Conservation (phyloP, 1,140 invertebrate species). For the Drosophila sturtevanti region DNA sequence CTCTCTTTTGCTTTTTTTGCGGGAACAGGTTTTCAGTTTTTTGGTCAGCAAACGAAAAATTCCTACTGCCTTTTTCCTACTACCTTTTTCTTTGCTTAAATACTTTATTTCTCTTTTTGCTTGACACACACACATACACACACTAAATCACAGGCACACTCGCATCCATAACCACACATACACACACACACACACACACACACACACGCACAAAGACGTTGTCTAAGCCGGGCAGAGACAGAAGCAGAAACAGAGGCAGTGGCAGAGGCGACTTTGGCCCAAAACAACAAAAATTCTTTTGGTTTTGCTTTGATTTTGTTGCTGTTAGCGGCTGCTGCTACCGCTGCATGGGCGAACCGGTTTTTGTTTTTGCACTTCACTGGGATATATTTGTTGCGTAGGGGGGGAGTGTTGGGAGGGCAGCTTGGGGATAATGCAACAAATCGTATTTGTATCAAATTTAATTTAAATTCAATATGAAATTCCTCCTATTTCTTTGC, state of each 20-base stretch:
- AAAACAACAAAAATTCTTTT: constrained; percentile 76
- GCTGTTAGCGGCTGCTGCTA: constrained; percentile 37
- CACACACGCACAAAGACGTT: constrained; percentile 23
- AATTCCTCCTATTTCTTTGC: not conserved
- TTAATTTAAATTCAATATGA: constrained; percentile 2
- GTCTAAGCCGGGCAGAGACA: constrained; percentile 18
- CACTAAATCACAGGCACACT: constrained; percentile 28
- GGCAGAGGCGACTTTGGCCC: constrained; percentile 30
- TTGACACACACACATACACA: constrained; percentile 42
- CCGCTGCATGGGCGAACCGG: constrained; percentile 68
- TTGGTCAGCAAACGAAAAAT: constrained; percentile 55
- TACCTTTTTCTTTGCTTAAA: constrained; percentile 46
- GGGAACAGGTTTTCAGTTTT: constrained; percentile 42
- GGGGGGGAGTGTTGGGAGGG: too few species aligned
- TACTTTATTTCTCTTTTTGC: constrained; percentile 24
- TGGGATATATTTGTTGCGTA: constrained; percentile 18
- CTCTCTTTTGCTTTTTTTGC: constrained; percentile 22
- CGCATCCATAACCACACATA: constrained; percentile 38
- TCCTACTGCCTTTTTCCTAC: constrained; percentile 60
- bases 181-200: constrained; percentile 22
- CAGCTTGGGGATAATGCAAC: too few species aligned
- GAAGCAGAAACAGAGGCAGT: too few species aligned
- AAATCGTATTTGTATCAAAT: constrained; percentile 21
- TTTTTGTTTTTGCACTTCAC: constrained; percentile 80
- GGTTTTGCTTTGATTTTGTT: constrained; percentile 53